These are phyloP conservation scores for Neosilurus mollespiculum DNA, from an alignment of 2,797 vertebrate species.

Conservation along the genomic window DNA sequence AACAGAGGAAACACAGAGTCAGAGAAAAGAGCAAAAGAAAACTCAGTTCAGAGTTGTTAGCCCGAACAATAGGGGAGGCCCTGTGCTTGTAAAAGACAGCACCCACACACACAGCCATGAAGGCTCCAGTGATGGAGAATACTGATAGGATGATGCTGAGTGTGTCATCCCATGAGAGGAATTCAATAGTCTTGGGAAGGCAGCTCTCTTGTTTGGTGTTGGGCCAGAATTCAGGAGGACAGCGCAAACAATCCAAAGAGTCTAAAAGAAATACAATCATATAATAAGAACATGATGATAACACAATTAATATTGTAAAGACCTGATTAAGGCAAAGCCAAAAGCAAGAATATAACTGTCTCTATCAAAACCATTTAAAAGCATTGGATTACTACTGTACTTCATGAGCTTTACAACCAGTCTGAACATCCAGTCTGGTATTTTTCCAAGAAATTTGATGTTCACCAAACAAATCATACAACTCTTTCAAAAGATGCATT, in stretches of 20 bases:
- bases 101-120: conserved; percentile 33
- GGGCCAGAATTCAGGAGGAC: conserved; percentile 66
- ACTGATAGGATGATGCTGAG: conserved; percentile 61
- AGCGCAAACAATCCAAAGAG: conserved; percentile 62
- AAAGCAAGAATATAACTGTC: no score
- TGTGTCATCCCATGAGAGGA: conserved; percentile 36
- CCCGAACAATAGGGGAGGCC: conserved; percentile 44
- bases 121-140: conserved; percentile 32
- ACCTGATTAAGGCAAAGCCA: no score
- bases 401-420: no score
- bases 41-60: conserved; percentile 69
- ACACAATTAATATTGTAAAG: no score
- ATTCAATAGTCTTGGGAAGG: conserved; percentile 62
- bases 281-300: not conserved
- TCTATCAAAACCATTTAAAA: no score
- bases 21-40: conserved; percentile 67
- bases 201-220: conserved; percentile 59
- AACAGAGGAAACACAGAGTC: conserved; percentile 60
- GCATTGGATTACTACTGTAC: no score
- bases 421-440: no score
- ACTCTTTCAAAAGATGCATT: no score
- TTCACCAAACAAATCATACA: no score
- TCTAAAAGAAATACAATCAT: conserved; percentile 51
- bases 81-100: conserved; percentile 45
- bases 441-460: no score